A percentile compares a stretch with the other conserved stretches of the same genome.
Conservation (phyloP, 2,113 vertebrate species). For the Hypocryptadius cinnamomeus region DNA sequence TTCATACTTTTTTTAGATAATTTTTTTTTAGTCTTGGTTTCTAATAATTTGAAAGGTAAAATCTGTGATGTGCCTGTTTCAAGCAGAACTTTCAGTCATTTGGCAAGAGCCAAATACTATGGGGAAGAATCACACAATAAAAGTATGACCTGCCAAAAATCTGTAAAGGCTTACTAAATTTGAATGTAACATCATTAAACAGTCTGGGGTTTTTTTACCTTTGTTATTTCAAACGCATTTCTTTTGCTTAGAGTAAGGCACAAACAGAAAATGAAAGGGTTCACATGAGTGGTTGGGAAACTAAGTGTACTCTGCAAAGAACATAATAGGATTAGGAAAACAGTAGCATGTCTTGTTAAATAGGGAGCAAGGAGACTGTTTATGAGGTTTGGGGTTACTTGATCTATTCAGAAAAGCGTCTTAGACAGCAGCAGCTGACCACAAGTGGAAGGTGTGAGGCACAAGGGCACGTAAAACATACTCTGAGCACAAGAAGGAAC, state of each 20-base stretch:
- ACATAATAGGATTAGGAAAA: conserved; percentile 28
- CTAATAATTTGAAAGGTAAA: neutral
- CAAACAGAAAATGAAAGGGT: neutral
- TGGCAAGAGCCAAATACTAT: neutral
- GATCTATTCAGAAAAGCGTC: neutral
- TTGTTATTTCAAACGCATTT: neutral
- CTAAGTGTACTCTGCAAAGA: neutral
- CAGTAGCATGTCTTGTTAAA: conserved; percentile 9
- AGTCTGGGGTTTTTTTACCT: neutral
- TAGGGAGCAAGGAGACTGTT: neutral
- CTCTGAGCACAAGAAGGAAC: neutral
- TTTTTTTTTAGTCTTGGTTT: neutral
- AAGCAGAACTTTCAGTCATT: neutral
- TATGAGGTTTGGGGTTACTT: neutral
- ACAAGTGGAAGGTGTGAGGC: neutral
- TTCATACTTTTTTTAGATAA: neutral
- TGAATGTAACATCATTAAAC: neutral
- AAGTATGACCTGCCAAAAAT: neutral
- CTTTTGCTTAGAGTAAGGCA: neutral
- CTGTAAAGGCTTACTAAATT: neutral
- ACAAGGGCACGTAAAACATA: neutral
- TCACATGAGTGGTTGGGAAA: neutral
- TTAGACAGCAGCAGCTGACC: neutral
- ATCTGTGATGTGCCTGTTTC: neutral
- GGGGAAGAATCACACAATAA: neutral